phyloP scores from a whole-genome alignment of 2,888 invertebrate species.

The Bhutanitis thaidina region DNA sequence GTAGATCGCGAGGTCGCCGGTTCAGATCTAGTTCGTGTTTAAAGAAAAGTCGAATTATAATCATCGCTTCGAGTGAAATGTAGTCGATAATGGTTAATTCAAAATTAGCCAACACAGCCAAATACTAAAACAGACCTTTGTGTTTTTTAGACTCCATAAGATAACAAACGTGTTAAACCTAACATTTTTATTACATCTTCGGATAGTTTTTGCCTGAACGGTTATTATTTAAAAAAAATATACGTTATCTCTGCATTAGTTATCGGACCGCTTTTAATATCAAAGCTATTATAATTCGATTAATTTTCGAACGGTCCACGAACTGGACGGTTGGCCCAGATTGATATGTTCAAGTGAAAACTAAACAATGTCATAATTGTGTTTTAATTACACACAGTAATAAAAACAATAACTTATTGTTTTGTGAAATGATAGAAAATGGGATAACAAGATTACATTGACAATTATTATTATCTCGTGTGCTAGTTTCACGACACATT shows the following conservation, averaged over 20 bases:
- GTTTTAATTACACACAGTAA: slow-evolving; percentile 4
- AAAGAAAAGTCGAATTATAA: too few species aligned
- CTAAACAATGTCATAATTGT: background rate
- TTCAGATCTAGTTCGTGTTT: too few species aligned
- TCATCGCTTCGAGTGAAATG: too few species aligned
- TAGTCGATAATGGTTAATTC: too few species aligned
- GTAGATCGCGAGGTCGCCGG: too few species aligned
- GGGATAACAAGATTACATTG: too few species aligned
- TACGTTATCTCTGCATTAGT: background rate
- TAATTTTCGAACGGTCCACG: background rate
- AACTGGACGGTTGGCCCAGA: too few species aligned
- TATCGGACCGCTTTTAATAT: background rate
- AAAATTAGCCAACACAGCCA: too few species aligned
- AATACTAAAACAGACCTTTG: too few species aligned
- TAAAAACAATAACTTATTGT: background rate
- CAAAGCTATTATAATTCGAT: slow-evolving; percentile 14
- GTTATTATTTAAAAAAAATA: background rate
- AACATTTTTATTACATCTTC: background rate
- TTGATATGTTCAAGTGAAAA: background rate
- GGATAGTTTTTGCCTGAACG: background rate
- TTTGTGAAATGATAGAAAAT: background rate
- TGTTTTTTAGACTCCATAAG: too few species aligned
- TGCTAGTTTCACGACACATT: too few species aligned
- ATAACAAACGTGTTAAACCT: background rate
- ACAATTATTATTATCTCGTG: too few species aligned